Conservation (phyloP, 2,888 invertebrate genomes). For the Tholera decimalis region DNA sequence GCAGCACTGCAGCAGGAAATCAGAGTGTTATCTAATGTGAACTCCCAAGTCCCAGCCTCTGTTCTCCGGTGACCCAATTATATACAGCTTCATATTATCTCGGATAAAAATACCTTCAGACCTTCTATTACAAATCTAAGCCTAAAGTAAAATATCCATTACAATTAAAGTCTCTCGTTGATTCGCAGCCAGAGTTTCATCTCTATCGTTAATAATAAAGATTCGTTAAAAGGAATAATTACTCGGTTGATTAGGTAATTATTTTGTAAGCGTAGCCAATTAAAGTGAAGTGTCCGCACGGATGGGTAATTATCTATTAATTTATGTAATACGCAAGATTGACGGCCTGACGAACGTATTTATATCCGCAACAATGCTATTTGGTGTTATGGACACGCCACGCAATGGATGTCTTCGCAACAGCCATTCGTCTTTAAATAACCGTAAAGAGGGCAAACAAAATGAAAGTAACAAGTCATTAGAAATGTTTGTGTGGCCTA, state of each 20-base stretch:
- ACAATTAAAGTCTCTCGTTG: conserved; percentile 19
- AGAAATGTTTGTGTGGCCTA: conserved; percentile 27
- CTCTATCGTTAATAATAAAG: conserved; percentile 30
- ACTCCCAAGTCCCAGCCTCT: conserved; percentile 60
- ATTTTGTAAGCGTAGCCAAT: conserved; percentile 55
- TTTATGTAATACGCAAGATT: conserved; percentile 56
- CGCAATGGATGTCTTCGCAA: conserved; percentile 24
- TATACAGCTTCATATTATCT: conserved; percentile 66
- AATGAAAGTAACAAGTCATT: conserved; percentile 33
- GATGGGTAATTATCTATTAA: conserved; percentile 53
- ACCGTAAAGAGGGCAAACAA: conserved; percentile 32
- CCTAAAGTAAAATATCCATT: conserved; percentile 20
- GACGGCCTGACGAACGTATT: conserved; percentile 36
- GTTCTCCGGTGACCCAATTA: conserved; percentile 84
- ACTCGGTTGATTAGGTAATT: conserved; percentile 44
- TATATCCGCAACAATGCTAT: conserved; percentile 45
- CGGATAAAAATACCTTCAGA: conserved; percentile 71
- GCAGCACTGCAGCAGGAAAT: conserved; percentile 68
- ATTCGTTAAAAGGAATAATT: conserved; percentile 51
- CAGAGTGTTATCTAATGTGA: conserved; percentile 68
- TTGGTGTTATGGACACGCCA: conserved; percentile 28
- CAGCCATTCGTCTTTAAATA: conserved; percentile 23
- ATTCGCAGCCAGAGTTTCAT: conserved; percentile 14
- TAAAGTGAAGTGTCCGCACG: conserved; percentile 54
- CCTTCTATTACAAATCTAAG: conserved; percentile 41